Base-by-base conservation (phyloP, 2,113 vertebrate species). In the Procavia capensis region DNA sequence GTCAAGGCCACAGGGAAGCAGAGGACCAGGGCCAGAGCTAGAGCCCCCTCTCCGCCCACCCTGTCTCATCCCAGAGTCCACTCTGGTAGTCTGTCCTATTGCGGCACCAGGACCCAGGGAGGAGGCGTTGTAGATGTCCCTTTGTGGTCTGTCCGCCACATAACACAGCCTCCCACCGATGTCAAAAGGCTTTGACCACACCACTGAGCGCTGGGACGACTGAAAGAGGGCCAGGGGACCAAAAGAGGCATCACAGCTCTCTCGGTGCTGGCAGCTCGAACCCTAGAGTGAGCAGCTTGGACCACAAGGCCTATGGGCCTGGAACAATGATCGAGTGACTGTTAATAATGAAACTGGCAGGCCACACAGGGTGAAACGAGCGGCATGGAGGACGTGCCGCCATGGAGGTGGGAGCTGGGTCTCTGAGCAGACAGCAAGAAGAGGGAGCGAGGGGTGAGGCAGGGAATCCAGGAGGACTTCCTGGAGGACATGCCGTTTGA, bases 351-450 rank as follows among this genome's bases (percentile, higher is more conserved):
- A 83, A 11, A 22, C 41, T 78, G 50, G 83, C 8, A 47, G 9
- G 9, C 27, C 16, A 9, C 27, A 29, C n/a, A 2, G 31, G 24
- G 76, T 41, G 0, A 41, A 50, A 41, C 16, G 36, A 63, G 50
- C 13, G 4, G 0, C 20, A 17, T 25, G 66, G 10, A 6, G n/a
- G 61, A 34, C 50, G 41, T 0, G 27, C 43, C 6, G n/a, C 14
- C 0, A 9, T 5, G 6, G 5, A 27, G 50, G 72, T 34, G 10
- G 8, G 50, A 68, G 11, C 25, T 6, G 24, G 19, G 1, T 61
- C 59, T 13, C 1, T 17, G 66, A 43, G 20, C 13, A 85, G 24
- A 41, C 2, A 29, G 45, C 5, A 34, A 16, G 31, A 50, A 31
- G 54, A 39, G 34, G 16, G 5, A 7, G 66, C 70, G n/a, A 43